Evolutionary conservation across 1,140 invertebrate genomes (phyloP).

Genomic region (Pentalonia nigronervosa): DNA sequence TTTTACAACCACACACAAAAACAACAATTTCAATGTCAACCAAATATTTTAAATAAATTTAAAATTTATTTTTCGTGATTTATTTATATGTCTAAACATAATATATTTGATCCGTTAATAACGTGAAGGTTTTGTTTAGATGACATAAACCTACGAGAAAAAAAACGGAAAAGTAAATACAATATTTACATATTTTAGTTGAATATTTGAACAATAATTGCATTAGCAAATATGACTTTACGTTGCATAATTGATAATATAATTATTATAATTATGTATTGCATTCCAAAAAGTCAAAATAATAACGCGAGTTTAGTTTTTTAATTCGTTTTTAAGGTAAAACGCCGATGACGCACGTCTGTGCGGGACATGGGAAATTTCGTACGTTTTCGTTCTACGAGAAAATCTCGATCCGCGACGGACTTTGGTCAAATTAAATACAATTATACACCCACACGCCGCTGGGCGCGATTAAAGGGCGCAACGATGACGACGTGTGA

Average conservation of each 20-base stretch:
- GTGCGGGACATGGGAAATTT: background rate
- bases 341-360: background rate
- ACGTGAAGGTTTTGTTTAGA: background rate
- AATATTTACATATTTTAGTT: background rate
- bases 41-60: background rate
- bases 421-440: background rate
- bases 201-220: background rate
- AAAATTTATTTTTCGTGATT: background rate
- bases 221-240: background rate
- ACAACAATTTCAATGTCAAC: background rate
- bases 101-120: background rate
- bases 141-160: background rate
- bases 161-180: background rate
- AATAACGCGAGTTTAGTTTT: background rate
- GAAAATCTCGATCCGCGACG: too few species aligned
- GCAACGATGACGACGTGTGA: background rate
- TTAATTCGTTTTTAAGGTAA: background rate
- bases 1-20: background rate
- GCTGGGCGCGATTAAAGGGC: background rate
- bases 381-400: background rate
- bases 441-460: background rate
- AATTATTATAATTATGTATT: background rate
- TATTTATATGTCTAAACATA: background rate
- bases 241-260: background rate
- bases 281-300: background rate